Evolutionary conservation across 1,140 invertebrate species (phyloP), one percentile per base, ranked within the genome.

Genomic region (Drosophila arizonae): DNA sequence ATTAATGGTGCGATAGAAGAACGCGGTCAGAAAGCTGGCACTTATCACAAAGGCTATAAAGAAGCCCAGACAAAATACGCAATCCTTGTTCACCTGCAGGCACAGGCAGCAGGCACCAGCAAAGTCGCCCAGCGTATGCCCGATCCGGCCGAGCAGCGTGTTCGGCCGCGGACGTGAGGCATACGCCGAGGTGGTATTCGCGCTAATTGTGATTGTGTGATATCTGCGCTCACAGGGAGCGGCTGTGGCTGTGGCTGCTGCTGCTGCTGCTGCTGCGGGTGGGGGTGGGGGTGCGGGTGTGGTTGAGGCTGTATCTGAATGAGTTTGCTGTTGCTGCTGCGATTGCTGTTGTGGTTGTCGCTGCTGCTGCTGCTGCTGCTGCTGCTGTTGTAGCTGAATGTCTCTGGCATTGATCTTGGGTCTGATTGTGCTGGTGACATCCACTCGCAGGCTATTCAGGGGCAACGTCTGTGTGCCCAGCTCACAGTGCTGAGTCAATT

Each of bases 31-130:
- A 21, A 91, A 91, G 36, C 86, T 90, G 52, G 79, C 90, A 50
- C 90, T 90, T 17, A 91, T 76, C 54, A 91, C 84, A 41, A 91
- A 91, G 9, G 87, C 90, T 41, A 89, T 36, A 39, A 91, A 91
- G 65, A 91, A 91, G 28, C 84, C 90, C 39, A 91, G 70, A 45
- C 90, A 91, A 51, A 91, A 91, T 24, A 91, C 61, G 24, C 90
- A 91, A 69, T 91, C 90, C 66, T 82, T 91, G 75, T 91, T 91
- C 33, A 91, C 79, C 56, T 90, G 87, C 48, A 91, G 30, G 24
- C 90, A 91, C 1, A 91, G 41, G 17, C 82, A 91, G 30, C 73
- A 52, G 15, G 90, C 82, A 11, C 68, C 81, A n/a, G 66, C 76
- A 54, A 90, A 90, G 21, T 91, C 86, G 1, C 68, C 43, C 10